phyloP scores from a whole-genome alignment of 2,888 invertebrate species.

The Ectobius pallidus region DNA sequence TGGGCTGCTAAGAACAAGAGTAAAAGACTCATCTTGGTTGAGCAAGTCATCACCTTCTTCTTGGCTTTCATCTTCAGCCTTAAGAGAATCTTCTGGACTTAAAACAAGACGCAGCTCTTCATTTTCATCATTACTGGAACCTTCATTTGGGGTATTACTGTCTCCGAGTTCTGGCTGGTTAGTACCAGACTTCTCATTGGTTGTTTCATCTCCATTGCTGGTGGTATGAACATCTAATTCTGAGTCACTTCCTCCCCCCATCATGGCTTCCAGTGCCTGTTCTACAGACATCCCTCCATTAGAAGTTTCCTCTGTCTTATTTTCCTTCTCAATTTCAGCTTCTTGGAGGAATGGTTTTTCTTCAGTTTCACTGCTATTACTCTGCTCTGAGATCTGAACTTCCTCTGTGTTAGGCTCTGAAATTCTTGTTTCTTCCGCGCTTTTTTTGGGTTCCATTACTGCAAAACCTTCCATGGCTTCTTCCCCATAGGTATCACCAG shows the following conservation, averaged over 20 bases:
- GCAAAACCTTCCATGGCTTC: constrained; percentile 24
- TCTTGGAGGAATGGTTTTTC: background rate
- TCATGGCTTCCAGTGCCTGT: constrained; percentile 46
- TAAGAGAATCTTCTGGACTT: constrained; percentile 28
- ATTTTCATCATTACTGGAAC: constrained; percentile 30
- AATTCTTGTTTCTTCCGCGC: background rate
- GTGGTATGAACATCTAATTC: constrained; percentile 25
- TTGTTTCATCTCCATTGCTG: background rate
- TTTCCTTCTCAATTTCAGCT: background rate
- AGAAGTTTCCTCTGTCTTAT: background rate
- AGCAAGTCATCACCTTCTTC: constrained; percentile 10
- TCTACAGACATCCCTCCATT: constrained; percentile 43
- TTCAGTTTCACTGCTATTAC: background rate
- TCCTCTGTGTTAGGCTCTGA: background rate
- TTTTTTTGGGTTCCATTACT: background rate
- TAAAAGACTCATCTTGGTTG: constrained; percentile 28
- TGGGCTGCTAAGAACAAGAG: constrained; percentile 31
- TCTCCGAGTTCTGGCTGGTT: background rate
- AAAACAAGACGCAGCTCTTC: constrained; percentile 36
- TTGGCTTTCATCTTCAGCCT: constrained; percentile 6
- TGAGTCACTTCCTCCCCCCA: constrained; percentile 43
- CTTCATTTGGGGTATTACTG: constrained; percentile 2
- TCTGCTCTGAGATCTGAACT: background rate
- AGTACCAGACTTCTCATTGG: background rate
- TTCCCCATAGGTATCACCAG: constrained; percentile 29